Percentiles rank a stretch among this genome's conserved stretches.
These are phyloP conservation scores for Pantelozetes paolii DNA, from an alignment of 2,888 invertebrate genomes.

Conservation along the genomic window DNA sequence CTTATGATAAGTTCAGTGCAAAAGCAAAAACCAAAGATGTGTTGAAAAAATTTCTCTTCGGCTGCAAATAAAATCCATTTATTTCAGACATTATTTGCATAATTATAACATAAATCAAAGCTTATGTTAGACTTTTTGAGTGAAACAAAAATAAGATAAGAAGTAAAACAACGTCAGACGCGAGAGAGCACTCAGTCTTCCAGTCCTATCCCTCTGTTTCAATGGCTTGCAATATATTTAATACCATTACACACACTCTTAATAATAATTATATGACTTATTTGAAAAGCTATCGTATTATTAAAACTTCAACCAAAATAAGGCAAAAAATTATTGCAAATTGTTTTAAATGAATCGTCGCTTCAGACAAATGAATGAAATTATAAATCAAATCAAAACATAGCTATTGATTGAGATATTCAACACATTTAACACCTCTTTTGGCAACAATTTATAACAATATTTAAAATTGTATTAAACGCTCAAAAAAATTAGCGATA, in stretches of 20 bases:
- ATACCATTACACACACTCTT: neutral
- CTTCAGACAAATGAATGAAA: neutral
- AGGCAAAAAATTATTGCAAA: neutral
- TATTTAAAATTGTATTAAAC: neutral
- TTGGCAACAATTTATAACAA: conserved; percentile 1
- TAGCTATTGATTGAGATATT: neutral
- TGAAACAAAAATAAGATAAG: conserved; percentile 6
- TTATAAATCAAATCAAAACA: neutral
- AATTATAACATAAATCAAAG: conserved; percentile 31
- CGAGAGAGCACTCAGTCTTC: neutral
- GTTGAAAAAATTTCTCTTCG: conserved; percentile 25
- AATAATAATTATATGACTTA: conserved; percentile 15
- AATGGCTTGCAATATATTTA: neutral
- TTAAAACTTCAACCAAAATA: conserved; percentile 4
- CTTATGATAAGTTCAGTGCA: neutral
- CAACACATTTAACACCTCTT: neutral
- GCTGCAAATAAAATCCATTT: conserved; percentile 17
- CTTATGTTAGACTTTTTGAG: neutral
- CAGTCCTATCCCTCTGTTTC: no score
- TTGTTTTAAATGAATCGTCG: conserved; percentile 6
- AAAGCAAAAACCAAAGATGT: neutral
- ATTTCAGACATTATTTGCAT: conserved; percentile 31
- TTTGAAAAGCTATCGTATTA: conserved; percentile 10
- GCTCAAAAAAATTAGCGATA: neutral
- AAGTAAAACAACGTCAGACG: neutral